A percentile compares a stretch with the other conserved stretches of the same genome.
These are phyloP conservation scores for Bufo bufo DNA, from an alignment of 2,113 vertebrate genomes.

Conservation along the genomic window DNA sequence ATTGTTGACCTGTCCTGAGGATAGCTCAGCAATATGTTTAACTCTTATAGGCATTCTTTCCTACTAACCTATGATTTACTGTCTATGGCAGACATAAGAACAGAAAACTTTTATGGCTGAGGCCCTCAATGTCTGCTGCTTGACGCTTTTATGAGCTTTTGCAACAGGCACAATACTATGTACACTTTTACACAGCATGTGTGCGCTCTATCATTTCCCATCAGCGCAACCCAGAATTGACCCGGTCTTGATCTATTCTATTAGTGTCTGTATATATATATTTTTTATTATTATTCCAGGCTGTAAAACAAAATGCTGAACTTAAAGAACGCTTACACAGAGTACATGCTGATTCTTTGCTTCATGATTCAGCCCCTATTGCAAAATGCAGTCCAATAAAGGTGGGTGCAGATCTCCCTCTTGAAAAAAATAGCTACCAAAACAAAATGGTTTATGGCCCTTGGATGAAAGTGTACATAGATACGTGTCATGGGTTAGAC, in stretches of 20 bases:
- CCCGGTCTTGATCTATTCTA: not conserved
- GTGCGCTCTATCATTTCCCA: not conserved
- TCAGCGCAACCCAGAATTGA: not conserved
- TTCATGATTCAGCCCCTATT: conserved; percentile 83
- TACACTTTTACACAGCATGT: not conserved
- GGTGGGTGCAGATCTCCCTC: conserved; percentile 84
- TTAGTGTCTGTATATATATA: conserved; percentile 70
- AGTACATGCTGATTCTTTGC: conserved; percentile 93
- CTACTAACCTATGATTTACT: not conserved
- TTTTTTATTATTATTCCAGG: conserved; percentile 83
- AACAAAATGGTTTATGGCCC: not conserved
- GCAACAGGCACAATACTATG: conserved; percentile 9
- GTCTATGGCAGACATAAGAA: no score
- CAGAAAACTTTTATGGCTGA: not conserved
- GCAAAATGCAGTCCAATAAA: conserved; percentile 84
- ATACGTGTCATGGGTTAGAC: not conserved
- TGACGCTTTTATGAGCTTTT: not conserved
- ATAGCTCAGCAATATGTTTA: no score
- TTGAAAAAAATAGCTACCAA: not conserved
- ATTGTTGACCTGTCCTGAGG: no score
- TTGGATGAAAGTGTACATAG: conserved; percentile 22
- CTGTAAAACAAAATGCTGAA: conserved; percentile 95
- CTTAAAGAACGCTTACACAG: conserved; percentile 94
- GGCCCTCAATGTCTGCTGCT: not conserved
- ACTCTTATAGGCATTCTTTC: not conserved